Evolutionary conservation across 2,797 vertebrate genomes (phyloP), one percentile per base, ranked within the genome.

Genomic region (Atherinosoma microstoma): DNA sequence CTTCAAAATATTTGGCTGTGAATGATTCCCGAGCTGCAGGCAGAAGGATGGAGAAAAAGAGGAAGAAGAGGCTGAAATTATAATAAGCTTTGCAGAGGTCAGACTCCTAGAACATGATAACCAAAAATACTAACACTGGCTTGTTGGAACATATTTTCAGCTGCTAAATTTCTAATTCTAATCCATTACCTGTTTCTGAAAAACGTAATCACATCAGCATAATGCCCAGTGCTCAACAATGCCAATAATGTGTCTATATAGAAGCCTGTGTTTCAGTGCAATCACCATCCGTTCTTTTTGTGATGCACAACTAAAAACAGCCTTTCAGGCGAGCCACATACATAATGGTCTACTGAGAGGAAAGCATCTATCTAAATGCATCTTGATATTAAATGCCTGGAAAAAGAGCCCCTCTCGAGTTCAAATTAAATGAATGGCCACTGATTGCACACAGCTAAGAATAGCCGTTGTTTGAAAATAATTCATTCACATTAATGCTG

Each of bases 391-490:
- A 64, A 78, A 70, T 58, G 58, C 62, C 54, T 47, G 22, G 62
- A 73, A 82, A 63, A 62, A 61, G 42, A 76, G 29, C 34, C 10
- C 9, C 8, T 71, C 36, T 30, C 42, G 30, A 62, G 22, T 13
- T 27, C 56, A 68, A 58, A 47, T 56, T 66, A 64, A 70, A 72
- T 75, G 69, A 84, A 80, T 81, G 60, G 67, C 27, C 36, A n/a
- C 72, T 90, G 85, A 85, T 84, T 89, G 79, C 40, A 75, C 42
- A 4, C 20, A 45, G 63, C 57, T 18, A 36, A 70, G 59, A 75
- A 72, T 64, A 75, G 56, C 67, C 53, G 38, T 30, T 18, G 63
- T 67, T 78, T 72, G 68, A 64, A 73, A 54, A 64, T 60, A 49
- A 56, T 61, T 12, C 3, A 27, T 34, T 75, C 30, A 72, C 54